Conservation (phyloP, 2,797 vertebrate species). For the Ctenochaetus hawaiiensis region DNA sequence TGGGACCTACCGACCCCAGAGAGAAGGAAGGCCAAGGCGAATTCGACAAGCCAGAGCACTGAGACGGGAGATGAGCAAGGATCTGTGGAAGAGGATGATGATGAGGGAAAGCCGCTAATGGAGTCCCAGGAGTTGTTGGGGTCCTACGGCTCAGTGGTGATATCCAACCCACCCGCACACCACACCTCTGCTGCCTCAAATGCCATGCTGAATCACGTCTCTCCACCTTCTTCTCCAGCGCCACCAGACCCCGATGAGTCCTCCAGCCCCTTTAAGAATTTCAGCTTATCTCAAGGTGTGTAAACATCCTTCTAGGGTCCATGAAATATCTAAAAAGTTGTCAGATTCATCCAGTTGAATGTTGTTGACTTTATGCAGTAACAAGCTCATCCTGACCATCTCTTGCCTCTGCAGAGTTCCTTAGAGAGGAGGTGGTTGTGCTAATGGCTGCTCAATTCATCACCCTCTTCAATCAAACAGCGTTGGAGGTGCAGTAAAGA, state of each 20-base stretch:
- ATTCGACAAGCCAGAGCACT: background rate
- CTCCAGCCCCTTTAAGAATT: constrained; percentile 64
- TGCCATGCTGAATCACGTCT: constrained; percentile 27
- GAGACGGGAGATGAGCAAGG: constrained; percentile 37
- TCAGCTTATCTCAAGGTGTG: constrained; percentile 79
- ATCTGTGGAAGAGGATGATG: constrained; percentile 33
- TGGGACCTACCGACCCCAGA: constrained; percentile 82
- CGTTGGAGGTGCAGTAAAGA: constrained; percentile 83
- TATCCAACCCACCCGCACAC: constrained; percentile 14
- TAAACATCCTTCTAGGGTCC: background rate
- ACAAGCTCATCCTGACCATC: background rate
- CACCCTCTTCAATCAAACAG: constrained; percentile 91
- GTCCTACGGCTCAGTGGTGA: constrained; percentile 79
- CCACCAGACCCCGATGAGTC: constrained; percentile 26
- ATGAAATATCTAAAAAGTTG: background rate
- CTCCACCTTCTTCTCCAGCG: constrained; percentile 49
- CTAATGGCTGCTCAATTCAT: constrained; percentile 90
- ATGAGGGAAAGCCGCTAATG: constrained; percentile 78
- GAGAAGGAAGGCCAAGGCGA: constrained; percentile 17
- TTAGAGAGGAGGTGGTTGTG: constrained; percentile 89
- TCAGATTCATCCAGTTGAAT: no score
- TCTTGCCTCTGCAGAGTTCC: constrained; percentile 79
- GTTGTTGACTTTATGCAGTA: background rate
- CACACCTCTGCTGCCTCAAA: constrained; percentile 15
- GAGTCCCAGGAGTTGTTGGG: constrained; percentile 68